Evolutionary conservation across 2,113 vertebrate genomes (phyloP), one percentile per base, ranked within the genome.

Genomic region (Pardalotus punctatus): DNA sequence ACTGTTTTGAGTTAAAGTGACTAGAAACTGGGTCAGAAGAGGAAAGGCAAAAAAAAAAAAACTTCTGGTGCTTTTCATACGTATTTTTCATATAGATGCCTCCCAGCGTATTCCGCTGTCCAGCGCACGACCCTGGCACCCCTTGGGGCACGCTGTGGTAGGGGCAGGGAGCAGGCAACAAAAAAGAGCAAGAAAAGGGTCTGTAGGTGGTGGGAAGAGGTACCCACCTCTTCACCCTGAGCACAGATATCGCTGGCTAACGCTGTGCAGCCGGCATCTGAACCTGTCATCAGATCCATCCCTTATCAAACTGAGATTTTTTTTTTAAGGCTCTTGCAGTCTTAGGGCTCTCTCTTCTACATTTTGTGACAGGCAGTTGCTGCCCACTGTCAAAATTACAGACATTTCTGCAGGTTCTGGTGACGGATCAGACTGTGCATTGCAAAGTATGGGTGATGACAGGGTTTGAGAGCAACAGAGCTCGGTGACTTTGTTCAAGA

Each of bases 71-170:
- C 11, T 85, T 81, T 88, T 50, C 47, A 28, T 2, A 11, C 2
- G 4, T 38, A 38, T 70, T 61, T 86, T 53, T 61, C 3, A 11
- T 6, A 14, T 4, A 35, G 69, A 23, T 33, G 40, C 23, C 6
- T 83, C 36, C 54, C 11, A 12, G n/a, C 16, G 6, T 28, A 48
- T 42, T 36, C 9, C 8, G 22, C 11, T 4, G 4, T 17, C 36
- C 20, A 18, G 40, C 0, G 0, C 23, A 35, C 3, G 7, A 24
- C 8, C 9, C 29, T 28, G 1, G 35, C 22, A 40, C 2, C 10
- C 6, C 33, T 47, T 0, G 0, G 40, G 36, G 31, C 31, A 29
- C 12, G 1, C 21, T 7, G 13, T 1, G 2, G 33, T 12, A 31
- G 33, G 1, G 14, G 8, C 47, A 61, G 47, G 47, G 36, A 76